Conservation (phyloP, 2,797 vertebrate species). For the Danio tinwini region DNA sequence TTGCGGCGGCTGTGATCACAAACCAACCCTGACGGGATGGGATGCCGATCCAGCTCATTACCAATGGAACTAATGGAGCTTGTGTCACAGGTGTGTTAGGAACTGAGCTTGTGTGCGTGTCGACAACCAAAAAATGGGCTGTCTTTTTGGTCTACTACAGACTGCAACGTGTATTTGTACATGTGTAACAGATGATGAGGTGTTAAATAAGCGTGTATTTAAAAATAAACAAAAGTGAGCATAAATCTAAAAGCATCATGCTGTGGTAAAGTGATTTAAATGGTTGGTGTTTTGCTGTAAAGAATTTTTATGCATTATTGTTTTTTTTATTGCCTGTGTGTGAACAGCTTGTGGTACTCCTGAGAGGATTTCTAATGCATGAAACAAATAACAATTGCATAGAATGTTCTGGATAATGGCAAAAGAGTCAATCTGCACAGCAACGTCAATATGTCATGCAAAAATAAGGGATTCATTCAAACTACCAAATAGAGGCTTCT, state of each 20-base stretch:
- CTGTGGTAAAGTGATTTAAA: no score
- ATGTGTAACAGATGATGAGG: not conserved
- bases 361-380: no score
- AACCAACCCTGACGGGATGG: conserved; percentile 57
- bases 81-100: conserved; percentile 65
- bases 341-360: no score
- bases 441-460: no score
- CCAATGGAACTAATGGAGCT: conserved; percentile 68
- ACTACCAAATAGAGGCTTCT: no score
- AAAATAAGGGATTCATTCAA: no score
- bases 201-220: not conserved
- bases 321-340: no score
- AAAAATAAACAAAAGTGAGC: not conserved
- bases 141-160: conserved; percentile 16
- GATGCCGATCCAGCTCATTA: conserved; percentile 75
- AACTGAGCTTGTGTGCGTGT: conserved; percentile 28
- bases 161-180: conserved; percentile 26
- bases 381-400: no score
- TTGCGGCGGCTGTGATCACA: conserved; percentile 50
- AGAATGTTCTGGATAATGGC: no score
- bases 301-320: no score
- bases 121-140: conserved; percentile 7
- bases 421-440: no score
- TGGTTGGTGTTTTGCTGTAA: no score
- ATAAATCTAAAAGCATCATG: not conserved